phyloP scores from a whole-genome alignment of 1,140 invertebrate genomes.

The Agrypnia vestita region DNA sequence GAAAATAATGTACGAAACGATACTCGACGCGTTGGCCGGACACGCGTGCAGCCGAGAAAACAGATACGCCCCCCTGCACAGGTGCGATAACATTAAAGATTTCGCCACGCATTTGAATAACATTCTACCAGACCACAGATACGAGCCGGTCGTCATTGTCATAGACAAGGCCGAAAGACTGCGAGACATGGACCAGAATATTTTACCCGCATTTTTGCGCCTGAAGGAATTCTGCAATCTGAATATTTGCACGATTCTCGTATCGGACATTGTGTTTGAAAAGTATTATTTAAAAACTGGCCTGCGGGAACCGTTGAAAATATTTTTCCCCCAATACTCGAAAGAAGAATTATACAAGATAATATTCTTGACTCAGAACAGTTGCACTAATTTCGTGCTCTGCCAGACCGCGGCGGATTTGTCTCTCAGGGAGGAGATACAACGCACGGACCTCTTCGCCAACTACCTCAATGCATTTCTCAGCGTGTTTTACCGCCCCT shows the following conservation, averaged over 20 bases:
- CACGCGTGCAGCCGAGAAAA: slow-evolving; percentile 65
- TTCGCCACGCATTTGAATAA: slow-evolving; percentile 77
- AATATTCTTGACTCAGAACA: slow-evolving; percentile 71
- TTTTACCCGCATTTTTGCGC: slow-evolving; percentile 81
- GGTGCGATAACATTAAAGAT: slow-evolving; percentile 84
- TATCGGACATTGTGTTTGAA: slow-evolving; percentile 85
- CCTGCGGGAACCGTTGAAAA: slow-evolving; percentile 81
- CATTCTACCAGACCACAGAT: slow-evolving; percentile 62
- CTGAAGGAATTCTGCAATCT: slow-evolving; percentile 81
- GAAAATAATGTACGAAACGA: slow-evolving; percentile 85
- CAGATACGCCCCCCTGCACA: slow-evolving; percentile 64
- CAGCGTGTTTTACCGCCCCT: slow-evolving; percentile 85
- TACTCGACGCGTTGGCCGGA: slow-evolving; percentile 76
- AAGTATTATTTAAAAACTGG: slow-evolving; percentile 83
- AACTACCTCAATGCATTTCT: slow-evolving; percentile 87
- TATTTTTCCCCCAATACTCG: slow-evolving; percentile 88
- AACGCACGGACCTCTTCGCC: slow-evolving; percentile 79
- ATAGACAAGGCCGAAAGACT: slow-evolving; percentile 88
- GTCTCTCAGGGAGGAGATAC: slow-evolving; percentile 64
- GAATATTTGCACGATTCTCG: slow-evolving; percentile 84
- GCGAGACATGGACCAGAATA: slow-evolving; percentile 80
- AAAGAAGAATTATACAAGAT: slow-evolving; percentile 86
- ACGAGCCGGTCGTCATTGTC: slow-evolving; percentile 76
- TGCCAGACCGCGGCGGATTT: slow-evolving; percentile 62
- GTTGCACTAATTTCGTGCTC: slow-evolving; percentile 65